These are phyloP conservation scores for Lasiurus cinereus DNA, from an alignment of 2,113 vertebrate species.

Conservation along the genomic window DNA sequence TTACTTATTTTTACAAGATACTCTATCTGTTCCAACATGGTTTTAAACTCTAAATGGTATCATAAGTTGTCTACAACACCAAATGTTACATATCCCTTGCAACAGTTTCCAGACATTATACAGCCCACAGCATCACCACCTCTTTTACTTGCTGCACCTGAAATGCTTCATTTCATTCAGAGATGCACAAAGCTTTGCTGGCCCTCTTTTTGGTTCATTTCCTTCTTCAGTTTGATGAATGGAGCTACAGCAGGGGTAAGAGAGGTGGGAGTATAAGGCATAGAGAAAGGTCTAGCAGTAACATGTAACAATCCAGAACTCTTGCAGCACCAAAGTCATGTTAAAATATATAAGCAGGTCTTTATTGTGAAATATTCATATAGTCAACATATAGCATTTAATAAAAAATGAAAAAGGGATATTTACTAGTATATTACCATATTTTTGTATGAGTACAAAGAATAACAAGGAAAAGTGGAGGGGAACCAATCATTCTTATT, in stretches of 20 bases:
- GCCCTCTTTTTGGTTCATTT: slow-evolving; percentile 78
- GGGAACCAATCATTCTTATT: not conserved
- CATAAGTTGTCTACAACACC: slow-evolving; percentile 57
- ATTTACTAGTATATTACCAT: not conserved
- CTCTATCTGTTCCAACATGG: slow-evolving; percentile 77
- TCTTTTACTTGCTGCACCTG: slow-evolving; percentile 70
- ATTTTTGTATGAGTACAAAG: not conserved
- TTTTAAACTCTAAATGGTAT: slow-evolving; percentile 84
- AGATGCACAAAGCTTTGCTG: slow-evolving; percentile 53
- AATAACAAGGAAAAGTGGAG: not conserved
- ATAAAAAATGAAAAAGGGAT: slow-evolving; percentile 19
- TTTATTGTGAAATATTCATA: not conserved
- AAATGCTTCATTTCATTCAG: slow-evolving; percentile 70
- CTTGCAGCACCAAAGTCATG: slow-evolving; percentile 70
- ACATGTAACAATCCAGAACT: slow-evolving; percentile 33
- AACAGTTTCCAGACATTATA: slow-evolving; percentile 22
- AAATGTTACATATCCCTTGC: slow-evolving; percentile 13
- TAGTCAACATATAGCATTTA: slow-evolving; percentile 5
- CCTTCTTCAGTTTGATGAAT: slow-evolving; percentile 68
- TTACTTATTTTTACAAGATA: slow-evolving; percentile 85
- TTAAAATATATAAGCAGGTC: slow-evolving; percentile 12
- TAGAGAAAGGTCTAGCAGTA: slow-evolving; percentile 55
- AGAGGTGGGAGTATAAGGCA: not conserved
- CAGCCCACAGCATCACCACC: not conserved
- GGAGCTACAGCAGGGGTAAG: not conserved